Evolutionary conservation across 2,888 invertebrate genomes (phyloP).

Genomic region (Tuberolachnus salignus): DNA sequence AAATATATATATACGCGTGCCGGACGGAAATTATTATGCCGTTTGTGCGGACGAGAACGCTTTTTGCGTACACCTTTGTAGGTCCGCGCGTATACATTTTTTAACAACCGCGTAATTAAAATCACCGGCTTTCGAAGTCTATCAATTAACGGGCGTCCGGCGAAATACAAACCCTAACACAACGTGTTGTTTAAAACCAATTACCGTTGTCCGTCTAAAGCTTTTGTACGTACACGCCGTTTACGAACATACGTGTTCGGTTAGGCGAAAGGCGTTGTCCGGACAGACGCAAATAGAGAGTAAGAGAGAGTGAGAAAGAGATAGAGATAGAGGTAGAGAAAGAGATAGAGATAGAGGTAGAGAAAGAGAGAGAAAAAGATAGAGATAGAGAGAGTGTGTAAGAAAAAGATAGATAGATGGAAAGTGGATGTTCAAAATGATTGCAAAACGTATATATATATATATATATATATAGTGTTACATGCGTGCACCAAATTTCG

Average conservation of each 20-base stretch:
- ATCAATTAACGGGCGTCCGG: slow-evolving; percentile 5
- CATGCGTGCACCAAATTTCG: too few species aligned
- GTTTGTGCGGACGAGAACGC: too few species aligned
- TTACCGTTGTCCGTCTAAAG: neutral
- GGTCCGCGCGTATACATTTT: neutral
- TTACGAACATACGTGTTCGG: neutral
- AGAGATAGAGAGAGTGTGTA: too few species aligned
- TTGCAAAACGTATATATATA: too few species aligned
- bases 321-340: too few species aligned
- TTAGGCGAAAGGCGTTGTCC: neutral
- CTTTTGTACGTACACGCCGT: too few species aligned
- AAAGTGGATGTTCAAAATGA: too few species aligned
- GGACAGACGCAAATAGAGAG: neutral
- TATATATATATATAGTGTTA: neutral
- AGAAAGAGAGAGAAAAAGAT: too few species aligned
- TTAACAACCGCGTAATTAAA: slow-evolving; percentile 11
- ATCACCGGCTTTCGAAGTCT: neutral
- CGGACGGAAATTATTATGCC: too few species aligned
- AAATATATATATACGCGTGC: too few species aligned
- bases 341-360: too few species aligned
- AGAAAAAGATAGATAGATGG: too few species aligned
- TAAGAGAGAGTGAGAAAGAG: neutral
- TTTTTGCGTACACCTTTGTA: neutral
- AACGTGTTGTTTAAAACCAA: slow-evolving; percentile 16
- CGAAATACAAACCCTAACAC: slow-evolving; percentile 1